Evolutionary conservation across 2,888 invertebrate genomes (phyloP).

Genomic region (Drosophila formosana): DNA sequence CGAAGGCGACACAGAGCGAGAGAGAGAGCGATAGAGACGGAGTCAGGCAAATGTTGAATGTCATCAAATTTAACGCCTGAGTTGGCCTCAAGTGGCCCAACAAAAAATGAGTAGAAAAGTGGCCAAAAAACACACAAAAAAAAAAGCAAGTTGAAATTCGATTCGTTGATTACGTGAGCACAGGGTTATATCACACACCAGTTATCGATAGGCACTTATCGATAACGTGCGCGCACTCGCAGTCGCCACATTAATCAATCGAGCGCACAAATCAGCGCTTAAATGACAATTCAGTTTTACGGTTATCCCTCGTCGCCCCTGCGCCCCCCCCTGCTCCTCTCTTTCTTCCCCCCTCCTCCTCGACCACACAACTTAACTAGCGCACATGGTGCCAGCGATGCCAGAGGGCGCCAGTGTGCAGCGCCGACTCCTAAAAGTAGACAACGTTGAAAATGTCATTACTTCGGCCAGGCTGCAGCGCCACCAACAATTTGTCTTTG

Average conservation of each 20-base stretch:
- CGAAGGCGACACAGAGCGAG: background rate
- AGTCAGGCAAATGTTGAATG: conserved; percentile 57
- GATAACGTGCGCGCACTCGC: conserved; percentile 18
- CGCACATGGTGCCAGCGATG: background rate
- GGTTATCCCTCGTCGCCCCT: conserved; percentile 10
- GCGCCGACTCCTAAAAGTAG: conserved; percentile 7
- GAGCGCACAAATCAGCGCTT: conserved; percentile 70
- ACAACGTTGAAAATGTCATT: conserved; percentile 65
- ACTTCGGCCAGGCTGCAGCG: conserved; percentile 55
- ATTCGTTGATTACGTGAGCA: conserved; percentile 10
- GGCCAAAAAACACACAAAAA: conserved; percentile 21
- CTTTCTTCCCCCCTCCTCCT: too few species aligned
- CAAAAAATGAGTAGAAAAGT: conserved; percentile 30
- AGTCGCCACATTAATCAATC: conserved; percentile 57
- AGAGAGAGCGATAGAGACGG: background rate
- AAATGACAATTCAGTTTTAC: conserved; percentile 70
- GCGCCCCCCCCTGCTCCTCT: background rate
- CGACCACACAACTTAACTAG: background rate
- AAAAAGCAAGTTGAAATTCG: conserved; percentile 8
- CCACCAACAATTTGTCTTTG: conserved; percentile 69
- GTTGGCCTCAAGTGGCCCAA: conserved; percentile 57
- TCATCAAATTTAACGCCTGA: conserved; percentile 73
- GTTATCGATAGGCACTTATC: conserved; percentile 62
- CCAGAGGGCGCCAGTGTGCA: conserved; percentile 46
- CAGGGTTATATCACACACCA: conserved; percentile 3